Evolutionary conservation across 2,797 vertebrate species (phyloP), one percentile per base, ranked within the genome.

Genomic region (Argya squamiceps): DNA sequence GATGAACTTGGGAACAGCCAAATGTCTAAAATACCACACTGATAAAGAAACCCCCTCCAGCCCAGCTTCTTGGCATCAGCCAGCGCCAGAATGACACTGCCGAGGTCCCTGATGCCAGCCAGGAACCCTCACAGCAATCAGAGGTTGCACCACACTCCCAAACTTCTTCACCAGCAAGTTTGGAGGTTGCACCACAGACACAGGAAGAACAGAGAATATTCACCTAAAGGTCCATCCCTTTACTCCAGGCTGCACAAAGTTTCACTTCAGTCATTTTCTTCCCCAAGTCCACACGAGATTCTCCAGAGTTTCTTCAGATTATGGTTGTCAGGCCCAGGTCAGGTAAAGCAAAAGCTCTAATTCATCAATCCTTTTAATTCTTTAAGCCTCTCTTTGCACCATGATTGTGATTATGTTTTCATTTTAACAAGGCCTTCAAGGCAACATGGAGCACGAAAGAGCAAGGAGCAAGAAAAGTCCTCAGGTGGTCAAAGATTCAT

Each of bases 401-500:
- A 87, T 47, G 21, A 15, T 10, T 43, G 56, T 44, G 64, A 65
- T 30, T 15, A 36, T 21, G 22, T 78, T 84, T 69, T 65, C 30
- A 37, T 89, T 60, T 60, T 32, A 71, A 74, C 12, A 21, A 37
- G 41, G 76, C 49, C 34, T 88, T 64, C 69, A 37, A 41, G 34
- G 52, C 47, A 71, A 74, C 23, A 10, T 0, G 32, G 67, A 77
- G 60, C n/a, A 70, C 22, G 2, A 36, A 15, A 17, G 18, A 88
- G 26, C 29, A 59, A 46, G 0, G 1, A 80, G 56, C 18, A 70
- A 69, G 50, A 17, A 32, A 78, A 64, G 53, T 65, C 80, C 63
- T 93, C 80, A 69, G 65, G 85, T 87, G 58, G 90, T 56, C 62
- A 69, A 75, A 91, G 70, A 87, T 82, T 82, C 74, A 58, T 94